Conservation (phyloP, 2,797 vertebrate species). For the Denticeps clupeoides region DNA sequence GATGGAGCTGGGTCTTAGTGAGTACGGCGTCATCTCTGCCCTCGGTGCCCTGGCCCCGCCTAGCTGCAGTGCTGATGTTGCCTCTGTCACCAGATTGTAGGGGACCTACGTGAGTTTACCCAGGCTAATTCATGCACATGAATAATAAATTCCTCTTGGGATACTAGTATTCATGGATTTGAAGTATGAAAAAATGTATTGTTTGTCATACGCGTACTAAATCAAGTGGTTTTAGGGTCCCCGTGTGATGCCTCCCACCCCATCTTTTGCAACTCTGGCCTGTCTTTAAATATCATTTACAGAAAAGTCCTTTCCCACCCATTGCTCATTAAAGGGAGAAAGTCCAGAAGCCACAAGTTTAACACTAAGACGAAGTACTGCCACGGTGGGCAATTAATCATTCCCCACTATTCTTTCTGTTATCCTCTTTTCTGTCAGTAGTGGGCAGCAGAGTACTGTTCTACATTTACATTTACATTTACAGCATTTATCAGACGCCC, state of each 20-base stretch:
- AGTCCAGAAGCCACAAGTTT: slow-evolving; percentile 56
- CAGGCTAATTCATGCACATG: not conserved
- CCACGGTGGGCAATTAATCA: slow-evolving; percentile 61
- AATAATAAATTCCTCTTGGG: not conserved
- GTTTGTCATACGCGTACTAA: not conserved
- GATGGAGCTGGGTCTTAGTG: slow-evolving; percentile 56
- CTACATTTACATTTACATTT: too few relatives aligned
- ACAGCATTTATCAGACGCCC: too few relatives aligned
- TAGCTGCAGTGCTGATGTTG: slow-evolving; percentile 42
- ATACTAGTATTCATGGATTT: not conserved
- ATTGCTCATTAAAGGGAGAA: slow-evolving; percentile 60
- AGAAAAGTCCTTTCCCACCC: slow-evolving; percentile 63
- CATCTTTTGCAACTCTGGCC: not conserved
- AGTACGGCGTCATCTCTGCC: slow-evolving; percentile 55
- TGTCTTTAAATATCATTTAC: not conserved
- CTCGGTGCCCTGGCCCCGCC: slow-evolving; percentile 32
- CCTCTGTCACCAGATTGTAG: slow-evolving; percentile 56
- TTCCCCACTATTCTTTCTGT: too few relatives aligned
- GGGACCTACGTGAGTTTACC: slow-evolving; percentile 58
- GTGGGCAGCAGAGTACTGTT: too few relatives aligned
- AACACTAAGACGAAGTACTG: slow-evolving; percentile 55
- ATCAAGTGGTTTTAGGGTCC: not conserved
- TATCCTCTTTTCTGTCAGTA: too few relatives aligned
- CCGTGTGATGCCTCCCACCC: not conserved
- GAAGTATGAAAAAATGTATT: not conserved